A percentile compares a stretch with the other conserved stretches of the same genome.
These are phyloP conservation scores for Galagoides demidoff DNA, from an alignment of 2,797 vertebrate genomes.

Conservation along the genomic window DNA sequence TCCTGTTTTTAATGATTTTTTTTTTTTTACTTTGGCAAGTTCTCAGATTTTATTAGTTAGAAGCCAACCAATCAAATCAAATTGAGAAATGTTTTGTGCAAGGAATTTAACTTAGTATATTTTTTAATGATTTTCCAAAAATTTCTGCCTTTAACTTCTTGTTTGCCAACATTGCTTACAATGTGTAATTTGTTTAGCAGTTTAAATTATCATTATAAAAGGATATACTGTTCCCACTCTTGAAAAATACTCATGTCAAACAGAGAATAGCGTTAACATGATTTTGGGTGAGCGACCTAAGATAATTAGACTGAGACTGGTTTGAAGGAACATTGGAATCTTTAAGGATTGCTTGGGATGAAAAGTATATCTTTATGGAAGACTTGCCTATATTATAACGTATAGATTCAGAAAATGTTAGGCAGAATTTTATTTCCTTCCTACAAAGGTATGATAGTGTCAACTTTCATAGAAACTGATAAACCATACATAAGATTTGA, in stretches of 20 bases:
- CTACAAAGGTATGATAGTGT: not conserved
- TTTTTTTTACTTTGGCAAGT: constrained; percentile 72
- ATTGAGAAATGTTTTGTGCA: constrained; percentile 50
- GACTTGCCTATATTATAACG: not conserved
- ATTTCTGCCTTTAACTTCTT: not conserved
- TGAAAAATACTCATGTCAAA: not conserved
- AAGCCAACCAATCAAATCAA: not conserved
- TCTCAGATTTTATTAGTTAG: constrained; percentile 69
- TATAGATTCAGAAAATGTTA: not conserved
- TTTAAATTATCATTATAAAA: constrained; percentile 80
- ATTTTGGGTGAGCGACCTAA: not conserved
- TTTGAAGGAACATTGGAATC: not conserved
- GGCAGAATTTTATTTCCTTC: not conserved
- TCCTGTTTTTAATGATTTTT: not conserved
- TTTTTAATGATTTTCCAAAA: constrained; percentile 67
- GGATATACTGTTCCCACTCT: not conserved
- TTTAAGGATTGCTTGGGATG: not conserved
- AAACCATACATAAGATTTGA: not conserved
- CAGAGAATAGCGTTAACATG: not conserved
- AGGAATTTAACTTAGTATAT: not conserved
- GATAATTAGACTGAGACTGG: not conserved
- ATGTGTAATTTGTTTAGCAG: constrained; percentile 77
- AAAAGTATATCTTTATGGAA: not conserved
- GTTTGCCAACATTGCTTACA: constrained; percentile 62
- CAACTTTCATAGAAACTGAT: not conserved